Evolutionary conservation across 2,113 vertebrate species (phyloP).

Genomic region (Deroptyus accipitrinus): DNA sequence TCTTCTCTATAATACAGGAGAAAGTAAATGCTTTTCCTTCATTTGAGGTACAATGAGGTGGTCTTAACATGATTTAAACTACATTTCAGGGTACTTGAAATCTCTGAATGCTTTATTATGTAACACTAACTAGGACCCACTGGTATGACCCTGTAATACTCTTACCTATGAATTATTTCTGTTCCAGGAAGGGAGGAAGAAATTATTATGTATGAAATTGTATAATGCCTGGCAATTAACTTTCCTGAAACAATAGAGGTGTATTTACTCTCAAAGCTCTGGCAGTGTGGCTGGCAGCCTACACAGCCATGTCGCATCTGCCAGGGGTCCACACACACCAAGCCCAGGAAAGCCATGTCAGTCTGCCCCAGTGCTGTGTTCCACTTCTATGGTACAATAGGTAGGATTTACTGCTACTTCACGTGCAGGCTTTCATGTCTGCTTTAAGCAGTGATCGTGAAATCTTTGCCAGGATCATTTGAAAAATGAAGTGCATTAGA

Average conservation of each 20-base stretch:
- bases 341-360: background rate
- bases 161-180: slow-evolving; percentile 28
- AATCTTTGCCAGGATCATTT: background rate
- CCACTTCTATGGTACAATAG: background rate
- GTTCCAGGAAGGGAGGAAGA: background rate
- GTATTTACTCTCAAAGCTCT: background rate
- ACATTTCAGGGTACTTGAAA: background rate
- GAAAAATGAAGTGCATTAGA: background rate
- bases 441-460: background rate
- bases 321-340: background rate
- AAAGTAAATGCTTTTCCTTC: background rate
- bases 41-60: background rate
- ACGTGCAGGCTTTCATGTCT: background rate
- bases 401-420: background rate
- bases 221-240: background rate
- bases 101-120: background rate
- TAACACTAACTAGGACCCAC: background rate
- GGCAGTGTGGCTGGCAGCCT: background rate
- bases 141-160: background rate
- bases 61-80: background rate
- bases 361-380: background rate
- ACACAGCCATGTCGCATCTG: background rate
- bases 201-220: background rate
- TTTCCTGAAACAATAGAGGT: background rate
- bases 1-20: background rate